Evolutionary conservation across 1,140 invertebrate species (phyloP), one percentile per base, ranked within the genome.

Genomic region (Pseudoatta argentina): DNA sequence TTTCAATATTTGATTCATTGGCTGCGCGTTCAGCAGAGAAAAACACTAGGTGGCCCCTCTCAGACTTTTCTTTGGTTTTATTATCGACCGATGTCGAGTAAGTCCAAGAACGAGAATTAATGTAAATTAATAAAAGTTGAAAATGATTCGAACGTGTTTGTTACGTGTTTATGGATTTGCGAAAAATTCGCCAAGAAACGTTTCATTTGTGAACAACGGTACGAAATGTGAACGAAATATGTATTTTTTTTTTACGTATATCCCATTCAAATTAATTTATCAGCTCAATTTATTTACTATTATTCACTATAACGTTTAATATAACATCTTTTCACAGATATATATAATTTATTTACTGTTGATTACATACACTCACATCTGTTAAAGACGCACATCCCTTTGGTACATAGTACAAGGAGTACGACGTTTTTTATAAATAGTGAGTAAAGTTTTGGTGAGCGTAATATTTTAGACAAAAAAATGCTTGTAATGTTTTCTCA

Each of bases 371-470:
- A 24, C 14, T 27, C 30, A 21, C 48, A 89, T 59, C 51, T 92
- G 12, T 73, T 91, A 14, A 83, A 81, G 18, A n/a, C 59, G 39
- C 61, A 86, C n/a, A 1, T 93, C 18, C 88, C 92, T n/a, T 86
- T 86, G 7, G 82, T 83, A 24, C 73, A 77, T 59, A 83, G 86
- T 71, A 69, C 92, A 59, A 93, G 94, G 27, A 87, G 92, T 71
- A 94, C 94, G 0, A 95, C 94, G 66, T 96, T 96, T 82, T 96
- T 96, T 77, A 95, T 94, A 30, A 96, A 95, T 94, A 91, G 96
- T 96, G 92, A 94, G 94, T 91, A 82, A 7, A 51, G n/a, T 51
- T 64, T 7, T 8, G 6, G 39, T n/a, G 0, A 0, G 16, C 24
- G 14, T 55, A n/a, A 12, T 18, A 55, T 44, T 10, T 44, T 44